These are phyloP conservation scores for Achroia grisella DNA, from an alignment of 1,140 invertebrate genomes.

Conservation along the genomic window DNA sequence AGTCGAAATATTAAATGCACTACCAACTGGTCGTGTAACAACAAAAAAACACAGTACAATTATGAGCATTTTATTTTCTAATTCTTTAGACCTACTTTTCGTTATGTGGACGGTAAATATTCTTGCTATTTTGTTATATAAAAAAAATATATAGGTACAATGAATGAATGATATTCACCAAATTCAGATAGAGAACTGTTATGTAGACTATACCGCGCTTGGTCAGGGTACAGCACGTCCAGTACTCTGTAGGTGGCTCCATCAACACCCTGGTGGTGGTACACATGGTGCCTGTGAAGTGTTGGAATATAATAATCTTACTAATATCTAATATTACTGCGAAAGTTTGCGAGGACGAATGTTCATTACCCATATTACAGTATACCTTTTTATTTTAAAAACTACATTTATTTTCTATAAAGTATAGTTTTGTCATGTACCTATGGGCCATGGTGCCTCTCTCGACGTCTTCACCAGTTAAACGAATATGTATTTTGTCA, in stretches of 20 bases:
- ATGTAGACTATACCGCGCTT: constrained; percentile 84
- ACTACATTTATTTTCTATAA: no score
- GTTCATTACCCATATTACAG: no score
- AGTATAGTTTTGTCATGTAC: constrained; percentile 22
- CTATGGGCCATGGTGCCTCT: constrained; percentile 87
- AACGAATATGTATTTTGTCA: constrained; percentile 75
- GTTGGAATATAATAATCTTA: no score
- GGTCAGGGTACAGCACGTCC: constrained; percentile 81
- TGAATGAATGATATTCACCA: constrained; percentile 58
- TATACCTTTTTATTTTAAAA: no score
- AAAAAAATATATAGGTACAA: constrained; percentile 41
- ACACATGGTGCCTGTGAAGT: constrained; percentile 80
- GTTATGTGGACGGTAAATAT: neutral
- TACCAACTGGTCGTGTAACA: no score
- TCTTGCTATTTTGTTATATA: neutral
- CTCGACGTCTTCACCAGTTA: constrained; percentile 92
- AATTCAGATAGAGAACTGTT: constrained; percentile 90
- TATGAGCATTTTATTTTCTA: no score
- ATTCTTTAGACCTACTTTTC: no score
- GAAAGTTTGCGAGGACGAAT: no score
- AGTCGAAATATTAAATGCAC: no score
- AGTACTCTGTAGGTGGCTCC: constrained; percentile 82
- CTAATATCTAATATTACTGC: no score
- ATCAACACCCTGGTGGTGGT: constrained; percentile 87
- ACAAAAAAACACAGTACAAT: no score